Evolutionary conservation across 2,113 vertebrate genomes (phyloP), one percentile per base, ranked within the genome.

Genomic region (Xiphophorus hellerii): DNA sequence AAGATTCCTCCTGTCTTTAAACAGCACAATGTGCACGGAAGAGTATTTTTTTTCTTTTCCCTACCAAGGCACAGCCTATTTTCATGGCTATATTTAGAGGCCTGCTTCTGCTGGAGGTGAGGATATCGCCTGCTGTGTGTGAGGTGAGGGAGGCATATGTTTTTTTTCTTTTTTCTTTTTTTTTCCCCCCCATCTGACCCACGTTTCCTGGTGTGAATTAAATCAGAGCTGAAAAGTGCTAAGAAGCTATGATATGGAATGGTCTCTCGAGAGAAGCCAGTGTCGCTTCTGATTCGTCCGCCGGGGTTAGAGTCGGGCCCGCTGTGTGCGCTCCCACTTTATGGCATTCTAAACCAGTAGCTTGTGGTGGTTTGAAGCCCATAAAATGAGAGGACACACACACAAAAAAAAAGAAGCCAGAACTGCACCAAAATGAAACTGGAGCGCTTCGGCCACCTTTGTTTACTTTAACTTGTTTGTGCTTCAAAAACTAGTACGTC

Each of bases 181-280:
- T 2, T 30, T 29, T n/a, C 62, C 66, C 78, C 42, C 82, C 84
- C 73, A 78, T 74, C 85, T 86, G 82, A 93, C 83, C 82, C 31
- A 71, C 73, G 77, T 88, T 87, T 93, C 89, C 89, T 87, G 88
- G 83, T 92, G 87, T 81, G 88, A 89, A 89, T 89, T 81, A 85
- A 87, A 91, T 89, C 83, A 89, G 85, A 87, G 86, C 78, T 81
- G 73, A 84, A 71, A 73, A 82, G 82, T 70, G 71, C 70, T 81
- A 74, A 82, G 74, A 68, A 29, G 66, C 73, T 71, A 73, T 77
- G 81, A 89, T 81, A 81, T 85, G 80, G 68, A 67, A 39, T 25
- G 72, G 70, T 78, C 88, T 82, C 83, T 74, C 12, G 76, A 87
- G 74, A 88, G 76, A 82, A 78, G 77, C 60, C 22, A 0, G 30